These are phyloP conservation scores for Rhinogobius similis DNA, from an alignment of 2,113 vertebrate genomes.

Conservation along the genomic window DNA sequence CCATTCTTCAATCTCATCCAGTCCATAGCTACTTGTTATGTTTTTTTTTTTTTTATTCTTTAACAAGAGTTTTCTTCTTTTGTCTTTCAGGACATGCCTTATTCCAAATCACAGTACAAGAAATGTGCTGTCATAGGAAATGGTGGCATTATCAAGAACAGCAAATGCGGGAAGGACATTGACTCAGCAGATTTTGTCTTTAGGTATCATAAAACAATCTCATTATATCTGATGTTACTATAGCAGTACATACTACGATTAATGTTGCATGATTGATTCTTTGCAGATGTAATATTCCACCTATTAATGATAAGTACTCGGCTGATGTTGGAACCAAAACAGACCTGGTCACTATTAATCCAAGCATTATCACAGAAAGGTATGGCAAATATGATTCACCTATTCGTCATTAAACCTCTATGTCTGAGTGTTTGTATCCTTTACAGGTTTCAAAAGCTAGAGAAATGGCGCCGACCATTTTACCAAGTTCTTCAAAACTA, in stretches of 20 bases:
- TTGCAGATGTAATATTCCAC: constrained; percentile 93
- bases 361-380: constrained; percentile 97
- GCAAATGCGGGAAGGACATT: constrained; percentile 92
- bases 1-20: not conserved
- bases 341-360: constrained; percentile 95
- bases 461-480: constrained; percentile 97
- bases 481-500: constrained; percentile 89
- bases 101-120: constrained; percentile 94
- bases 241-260: not conserved
- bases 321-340: constrained; percentile 93
- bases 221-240: not conserved
- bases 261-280: constrained; percentile 8
- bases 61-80: not conserved
- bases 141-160: constrained; percentile 95
- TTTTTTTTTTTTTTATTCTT: not conserved
- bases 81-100: constrained; percentile 90
- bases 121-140: constrained; percentile 97
- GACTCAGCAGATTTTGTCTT: constrained; percentile 95
- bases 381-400: constrained; percentile 51
- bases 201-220: constrained; percentile 82
- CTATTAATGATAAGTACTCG: constrained; percentile 90
- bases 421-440: not conserved
- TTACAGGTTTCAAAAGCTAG: constrained; percentile 91
- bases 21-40: not conserved
- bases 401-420: not conserved